Base-by-base conservation (phyloP, 2,113 vertebrate genomes). In the Fukomys damarensis region DNA sequence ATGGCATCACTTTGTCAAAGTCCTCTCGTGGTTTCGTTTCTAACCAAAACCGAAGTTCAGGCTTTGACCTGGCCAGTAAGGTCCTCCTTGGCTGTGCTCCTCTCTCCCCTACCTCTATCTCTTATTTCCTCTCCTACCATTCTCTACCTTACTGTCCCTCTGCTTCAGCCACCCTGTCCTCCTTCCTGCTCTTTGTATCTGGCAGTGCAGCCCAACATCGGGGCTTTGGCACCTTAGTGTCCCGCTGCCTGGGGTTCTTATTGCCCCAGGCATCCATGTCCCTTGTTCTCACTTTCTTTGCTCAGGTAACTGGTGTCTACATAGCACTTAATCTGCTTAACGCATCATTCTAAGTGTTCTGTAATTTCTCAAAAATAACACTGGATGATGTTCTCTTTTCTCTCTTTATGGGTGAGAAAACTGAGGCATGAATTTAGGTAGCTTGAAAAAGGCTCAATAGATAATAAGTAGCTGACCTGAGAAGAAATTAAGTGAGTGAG, bases 401-500 rank as follows among this genome's bases (percentile, higher is more conserved):
- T 30, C 38, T 19, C 77, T 87, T 68, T 46, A 30, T 30, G 46
- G 46, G 1, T 54, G 72, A 59, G 32, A 10, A 92, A 86, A 81
- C 49, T 79, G 65, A 96, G 26, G 41, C 41, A 68, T 17, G 11
- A 84, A 28, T 35, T 79, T 58, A 76, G 32, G 28, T 94, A 70
- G 81, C 22, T 77, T 85, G 52, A 46, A 74, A 77, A 88, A 84
- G 22, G 28, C 70, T 82, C 35, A 28, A 41, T 7, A 86, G 19
- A 35, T 65, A 41, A 49, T 58, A 96, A 88, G 43, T 90, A 46
- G 26, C 28, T 28, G 30, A 83, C 41, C 11, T 82, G 65, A 70
- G 30, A 86, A 56, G 76, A 97, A 91, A 46, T 54, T 61, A 13
- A 54, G 19, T 65, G 35, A 92, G 14, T 72, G 74, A 85, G 30